Base-by-base conservation (phyloP, 2,113 vertebrate species). In the Nibea albiflora region DNA sequence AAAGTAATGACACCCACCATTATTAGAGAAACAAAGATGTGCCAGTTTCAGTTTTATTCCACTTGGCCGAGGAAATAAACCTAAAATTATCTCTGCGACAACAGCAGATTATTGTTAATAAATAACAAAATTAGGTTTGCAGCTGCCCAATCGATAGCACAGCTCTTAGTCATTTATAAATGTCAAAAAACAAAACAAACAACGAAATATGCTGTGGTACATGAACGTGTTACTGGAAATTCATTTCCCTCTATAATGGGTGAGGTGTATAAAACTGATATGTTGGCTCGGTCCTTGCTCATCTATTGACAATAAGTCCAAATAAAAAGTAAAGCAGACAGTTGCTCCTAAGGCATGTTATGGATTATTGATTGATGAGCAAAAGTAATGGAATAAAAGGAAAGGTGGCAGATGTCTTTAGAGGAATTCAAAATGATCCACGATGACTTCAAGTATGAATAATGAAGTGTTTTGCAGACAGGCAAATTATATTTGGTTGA, bases 81-180 rank as follows among this genome's bases (percentile, higher is more conserved):
- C 12, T 56, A 24, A 53, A 58, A 52, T 47, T 12, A 26, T 20
- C 42, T 11, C 53, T 54, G 24, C 10, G 20, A 60, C 52, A 15
- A 1, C 26, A 64, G 26, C 39, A 4, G 10, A 73, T 76, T 47
- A 49, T 8, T 31, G 10, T 49, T 65, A n/a, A 47, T 53, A 47
- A 52, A 42, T 66, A 66, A 63, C 24, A n/a, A 54, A 69, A 74
- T 78, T 58, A 60, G n/a, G 56, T 56, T 49, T 39, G 14, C 20
- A 42, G 61, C 60, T 66, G 50, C 68, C 64, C 20, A 63, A 73
- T 79, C 70, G 26, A 73, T 50, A 73, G 17, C 22, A 73, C 7
- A 57, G 19, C 49, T 53, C 67, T 17, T 1, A 16, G 49, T 65
- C 16, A 62, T 81, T 63, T 68, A n/a, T 15, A 62, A 53, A 58